Evolutionary conservation across 2,797 vertebrate species (phyloP), one percentile per base, ranked within the genome.

Genomic region (Lithobates pipiens): DNA sequence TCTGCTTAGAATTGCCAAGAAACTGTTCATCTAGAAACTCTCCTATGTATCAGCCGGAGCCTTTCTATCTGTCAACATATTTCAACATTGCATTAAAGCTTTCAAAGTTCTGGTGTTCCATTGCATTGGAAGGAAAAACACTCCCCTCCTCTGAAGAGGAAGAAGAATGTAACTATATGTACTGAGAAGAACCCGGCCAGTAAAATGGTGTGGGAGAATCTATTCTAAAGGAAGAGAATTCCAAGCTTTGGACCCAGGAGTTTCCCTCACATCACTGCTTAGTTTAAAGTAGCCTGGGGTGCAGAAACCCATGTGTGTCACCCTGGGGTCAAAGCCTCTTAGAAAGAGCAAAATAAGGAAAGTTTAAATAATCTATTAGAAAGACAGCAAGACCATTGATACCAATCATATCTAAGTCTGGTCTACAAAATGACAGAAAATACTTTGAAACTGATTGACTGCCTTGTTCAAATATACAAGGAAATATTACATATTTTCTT

Each of bases 1-100:
- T 85, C 69, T 85, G 39, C 65, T 16, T 25, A 36, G 76, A 67
- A 46, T 46, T 85, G 83, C 83, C 83, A 85, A 79, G 70, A 85
- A 85, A 44, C 76, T 85, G 76, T 79, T 85, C 68, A 73, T 54
- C 21, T 23, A 85, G 23, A 85, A 44, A 25, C 16, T 78, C 83
- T 69, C 67, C 27, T 50, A 83, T 69, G 63, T 70, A 76, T 76
- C 73, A 72, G 50, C 67, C 71, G 69, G 50, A 68, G 50, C 23
- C 29, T 73, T 85, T 77, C 39, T 39, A 25, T 50, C 76, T 73
- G 50, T 78, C 36, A 78, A 85, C 76, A 85, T 85, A 79, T 85
- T 79, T 73, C 77, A 85, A 73, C 34, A 72, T 70, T 72, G 83
- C 54, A 78, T 63, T 77, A 71, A 84, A 76, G 50, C 32, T 77